A percentile compares a stretch with the other conserved stretches of the same genome.
These are phyloP conservation scores for Delia radicum DNA, from an alignment of 1,140 invertebrate species.

Conservation along the genomic window DNA sequence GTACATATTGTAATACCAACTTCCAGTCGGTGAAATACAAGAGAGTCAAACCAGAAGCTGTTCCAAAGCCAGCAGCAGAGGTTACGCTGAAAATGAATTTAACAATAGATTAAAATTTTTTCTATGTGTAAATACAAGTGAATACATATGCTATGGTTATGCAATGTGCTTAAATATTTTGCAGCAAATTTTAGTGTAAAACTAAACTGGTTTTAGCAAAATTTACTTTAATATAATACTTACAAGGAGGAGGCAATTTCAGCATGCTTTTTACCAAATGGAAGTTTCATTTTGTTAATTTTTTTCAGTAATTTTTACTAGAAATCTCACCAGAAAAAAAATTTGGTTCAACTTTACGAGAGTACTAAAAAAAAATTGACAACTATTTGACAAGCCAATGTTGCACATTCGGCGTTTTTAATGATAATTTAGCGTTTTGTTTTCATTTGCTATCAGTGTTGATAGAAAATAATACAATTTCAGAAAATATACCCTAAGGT, in stretches of 20 bases:
- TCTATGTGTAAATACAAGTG: background rate
- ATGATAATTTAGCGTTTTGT: background rate
- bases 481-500: too few species aligned
- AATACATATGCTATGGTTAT: slow-evolving; percentile 7
- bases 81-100: slow-evolving; percentile 59
- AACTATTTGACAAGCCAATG: background rate
- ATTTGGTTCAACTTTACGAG: background rate
- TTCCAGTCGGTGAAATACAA: slow-evolving; percentile 80
- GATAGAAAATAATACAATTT: too few species aligned
- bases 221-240: slow-evolving; percentile 31
- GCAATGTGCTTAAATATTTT: slow-evolving; percentile 20
- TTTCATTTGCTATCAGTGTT: background rate
- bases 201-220: background rate
- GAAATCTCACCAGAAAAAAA: background rate
- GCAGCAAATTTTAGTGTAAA: background rate
- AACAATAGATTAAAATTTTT: background rate
- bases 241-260: slow-evolving; percentile 60
- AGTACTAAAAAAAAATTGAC: background rate
- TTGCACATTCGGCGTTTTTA: too few species aligned
- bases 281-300: slow-evolving; percentile 37
- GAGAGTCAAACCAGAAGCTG: slow-evolving; percentile 59
- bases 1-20: slow-evolving; percentile 67
- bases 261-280: slow-evolving; percentile 53
- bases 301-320: background rate
- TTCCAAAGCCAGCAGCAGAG: slow-evolving; percentile 64